These are phyloP conservation scores for Cylindroiulus punctatus DNA, from an alignment of 2,888 invertebrate genomes.

Conservation along the genomic window DNA sequence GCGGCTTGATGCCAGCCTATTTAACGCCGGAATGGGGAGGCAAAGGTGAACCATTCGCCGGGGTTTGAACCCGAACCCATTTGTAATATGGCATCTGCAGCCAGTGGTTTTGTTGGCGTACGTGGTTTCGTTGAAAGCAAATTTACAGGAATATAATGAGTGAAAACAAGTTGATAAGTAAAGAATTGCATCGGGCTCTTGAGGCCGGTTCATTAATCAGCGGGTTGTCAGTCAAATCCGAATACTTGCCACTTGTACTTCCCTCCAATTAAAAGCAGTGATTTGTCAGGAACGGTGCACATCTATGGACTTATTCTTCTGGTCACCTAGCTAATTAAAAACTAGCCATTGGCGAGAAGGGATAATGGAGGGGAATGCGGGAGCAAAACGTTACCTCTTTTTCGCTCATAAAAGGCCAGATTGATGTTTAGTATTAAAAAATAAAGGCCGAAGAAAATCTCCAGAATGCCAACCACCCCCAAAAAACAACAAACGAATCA, in stretches of 20 bases:
- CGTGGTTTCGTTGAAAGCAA: slow-evolving; percentile 11
- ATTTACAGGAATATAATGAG: slow-evolving; percentile 26
- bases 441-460: slow-evolving; percentile 9
- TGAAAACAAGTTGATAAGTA: slow-evolving; percentile 21
- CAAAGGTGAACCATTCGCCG: background rate
- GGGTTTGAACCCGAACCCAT: slow-evolving; percentile 17
- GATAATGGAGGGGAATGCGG: background rate
- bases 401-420: slow-evolving; percentile 45
- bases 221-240: slow-evolving; percentile 42
- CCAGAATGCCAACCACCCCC: background rate
- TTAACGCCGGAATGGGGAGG: background rate
- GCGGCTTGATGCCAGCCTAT: background rate
- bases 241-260: slow-evolving; percentile 49
- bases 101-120: background rate
- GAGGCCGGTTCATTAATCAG: slow-evolving; percentile 44
- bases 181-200: slow-evolving; percentile 9
- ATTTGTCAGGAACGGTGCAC: slow-evolving; percentile 48
- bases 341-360: slow-evolving; percentile 49
- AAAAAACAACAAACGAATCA: slow-evolving; percentile 44
- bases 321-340: slow-evolving; percentile 51
- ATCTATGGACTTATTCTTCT: slow-evolving; percentile 40
- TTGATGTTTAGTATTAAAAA: slow-evolving; percentile 43
- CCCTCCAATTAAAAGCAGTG: slow-evolving; percentile 50
- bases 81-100: background rate
- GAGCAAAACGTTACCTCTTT: slow-evolving; percentile 43